A percentile compares a stretch with the other conserved stretches of the same genome.
Evolutionary conservation across 2,888 invertebrate genomes (phyloP).

Genomic region (Eilema caniola): DNA sequence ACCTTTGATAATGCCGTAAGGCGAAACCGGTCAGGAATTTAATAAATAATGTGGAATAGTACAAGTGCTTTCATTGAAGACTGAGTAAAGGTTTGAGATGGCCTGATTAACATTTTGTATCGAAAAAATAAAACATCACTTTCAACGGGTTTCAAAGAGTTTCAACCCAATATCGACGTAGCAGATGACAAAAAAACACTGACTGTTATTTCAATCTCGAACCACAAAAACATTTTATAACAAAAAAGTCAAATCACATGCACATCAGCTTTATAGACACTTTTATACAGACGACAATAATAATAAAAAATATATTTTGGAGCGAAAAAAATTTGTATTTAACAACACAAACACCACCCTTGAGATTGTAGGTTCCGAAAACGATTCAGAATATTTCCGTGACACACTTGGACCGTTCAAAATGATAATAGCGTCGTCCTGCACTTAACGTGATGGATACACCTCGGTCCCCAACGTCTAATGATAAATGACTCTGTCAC

Average conservation of each 20-base stretch:
- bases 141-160: neutral
- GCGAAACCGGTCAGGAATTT: too few species aligned
- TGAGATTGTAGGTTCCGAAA: slow-evolving; percentile 18
- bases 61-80: neutral
- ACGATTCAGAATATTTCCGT: slow-evolving; percentile 51
- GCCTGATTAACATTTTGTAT: neutral
- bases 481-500: slow-evolving; percentile 68
- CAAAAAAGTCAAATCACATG: neutral
- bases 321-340: neutral
- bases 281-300: neutral
- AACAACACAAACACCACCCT: slow-evolving; percentile 11
- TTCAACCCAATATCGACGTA: neutral
- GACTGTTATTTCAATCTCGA: neutral
- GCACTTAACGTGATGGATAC: slow-evolving; percentile 74
- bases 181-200: neutral
- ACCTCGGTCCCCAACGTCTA: slow-evolving; percentile 53
- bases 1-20: too few species aligned
- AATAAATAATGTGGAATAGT: too few species aligned
- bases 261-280: slow-evolving; percentile 1
- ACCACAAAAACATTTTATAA: neutral
- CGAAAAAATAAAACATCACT: neutral
- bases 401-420: slow-evolving; percentile 57
- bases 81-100: neutral
- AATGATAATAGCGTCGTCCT: slow-evolving; percentile 66
- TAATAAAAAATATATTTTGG: neutral